Evolutionary conservation across 1,140 invertebrate genomes (phyloP), one percentile per base, ranked within the genome.

Genomic region (Drosophila insularis): DNA sequence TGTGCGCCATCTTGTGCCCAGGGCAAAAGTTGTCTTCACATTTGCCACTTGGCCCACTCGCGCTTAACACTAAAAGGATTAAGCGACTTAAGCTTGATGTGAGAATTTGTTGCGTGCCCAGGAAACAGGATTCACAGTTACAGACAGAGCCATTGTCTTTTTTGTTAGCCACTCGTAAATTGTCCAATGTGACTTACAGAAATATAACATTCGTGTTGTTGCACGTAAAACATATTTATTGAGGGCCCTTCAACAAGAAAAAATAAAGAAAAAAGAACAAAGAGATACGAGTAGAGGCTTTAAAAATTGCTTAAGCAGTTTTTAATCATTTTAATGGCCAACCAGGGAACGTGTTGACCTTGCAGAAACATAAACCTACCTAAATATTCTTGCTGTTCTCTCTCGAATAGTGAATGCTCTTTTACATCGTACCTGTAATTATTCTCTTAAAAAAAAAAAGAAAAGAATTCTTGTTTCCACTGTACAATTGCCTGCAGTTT

Each of bases 51-150:
- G 84, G 84, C 74, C 10, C 43, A 4, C 2, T 64, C 77, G 73
- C 84, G 80, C 62, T 80, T 71, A 89, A 70, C 72, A 80, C 84
- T 87, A 89, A 87, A 87, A 87, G 84, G 84, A 89, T 87, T 87
- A 87, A 89, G 84, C 84, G 82, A 86, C 68, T 87, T 89, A 80
- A 78, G 64, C 78, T 75, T 80, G 80, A 84, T 89, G 84, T 87
- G 84, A 89, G 81, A 87, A 89, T 87, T 84, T 84, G 84, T 82
- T 79, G 75, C 66, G 63, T 78, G 81, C 74, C 74, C 54, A 35
- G 54, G 55, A 58, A 50, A 64, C 72, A 40, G 46, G 32, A 67
- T 37, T 35, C 63, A 50, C 31, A 43, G 19, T 10, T 46, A 11
- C 13, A 67, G 35, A 37, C 55, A 14, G 63, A 56, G 54, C 54